A percentile compares a stretch with the other conserved stretches of the same genome.
Conservation (phyloP, 2,797 vertebrate species). For the Enteromius mattozi region DNA sequence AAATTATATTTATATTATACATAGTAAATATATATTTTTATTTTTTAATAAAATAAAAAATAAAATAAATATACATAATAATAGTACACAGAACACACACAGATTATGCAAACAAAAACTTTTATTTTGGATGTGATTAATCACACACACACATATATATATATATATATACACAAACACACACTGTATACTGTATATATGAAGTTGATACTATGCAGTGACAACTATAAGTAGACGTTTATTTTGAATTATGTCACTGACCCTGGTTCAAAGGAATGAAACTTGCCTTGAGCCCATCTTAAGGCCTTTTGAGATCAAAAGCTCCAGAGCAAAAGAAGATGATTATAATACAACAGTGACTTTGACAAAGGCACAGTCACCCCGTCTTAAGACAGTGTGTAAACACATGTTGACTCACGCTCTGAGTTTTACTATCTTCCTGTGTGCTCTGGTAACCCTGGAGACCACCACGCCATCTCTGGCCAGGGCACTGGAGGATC, state of each 20-base stretch:
- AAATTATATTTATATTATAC: no score
- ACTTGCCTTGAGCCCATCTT: constrained; percentile 19
- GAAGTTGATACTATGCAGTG: neutral
- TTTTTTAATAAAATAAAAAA: no score
- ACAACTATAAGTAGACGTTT: neutral
- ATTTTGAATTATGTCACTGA: constrained; percentile 14
- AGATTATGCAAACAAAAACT: no score
- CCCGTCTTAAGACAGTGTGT: constrained; percentile 13
- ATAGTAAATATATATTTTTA: no score
- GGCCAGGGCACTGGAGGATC: constrained; percentile 32
- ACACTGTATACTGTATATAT: no score
- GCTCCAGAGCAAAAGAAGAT: constrained; percentile 33
- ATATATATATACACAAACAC: no score
- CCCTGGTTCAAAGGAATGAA: constrained; percentile 23
- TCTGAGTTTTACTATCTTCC: neutral
- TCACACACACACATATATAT: no score
- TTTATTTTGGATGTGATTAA: no score
- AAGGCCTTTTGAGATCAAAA: constrained; percentile 22
- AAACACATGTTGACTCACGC: constrained; percentile 5
- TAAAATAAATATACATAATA: no score
- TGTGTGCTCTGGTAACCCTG: constrained; percentile 7
- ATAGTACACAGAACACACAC: no score
- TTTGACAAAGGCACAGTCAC: constrained; percentile 29
- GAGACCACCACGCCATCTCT: constrained; percentile 22
- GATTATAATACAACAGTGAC: constrained; percentile 33